Evolutionary conservation across 2,888 invertebrate species (phyloP), one percentile per base, ranked within the genome.

Genomic region (Eubasilissa splendida): DNA sequence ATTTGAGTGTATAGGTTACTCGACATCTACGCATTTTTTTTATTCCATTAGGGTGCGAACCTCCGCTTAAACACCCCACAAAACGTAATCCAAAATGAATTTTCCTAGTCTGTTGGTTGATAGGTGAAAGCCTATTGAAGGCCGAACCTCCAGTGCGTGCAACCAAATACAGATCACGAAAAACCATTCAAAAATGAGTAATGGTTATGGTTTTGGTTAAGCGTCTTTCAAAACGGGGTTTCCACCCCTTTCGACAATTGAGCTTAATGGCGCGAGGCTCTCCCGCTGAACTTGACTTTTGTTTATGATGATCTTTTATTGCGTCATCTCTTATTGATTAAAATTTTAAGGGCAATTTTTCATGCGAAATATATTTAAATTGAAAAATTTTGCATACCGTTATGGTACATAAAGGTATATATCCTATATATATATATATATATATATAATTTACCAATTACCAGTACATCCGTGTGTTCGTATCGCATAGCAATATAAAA

Each of bases 211-310:
- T 66, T 60, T 54, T 81, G 81, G 77, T 76, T 79, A 82, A 82
- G 76, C 79, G 81, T 81, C 74, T 76, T 76, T 79, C 58, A 71
- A 58, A 53, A 10, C 10, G 73, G 71, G 77, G 65, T 71, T 42
- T 76, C 68, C 58, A 33, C 75, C 66, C 75, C 66, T 74, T 66
- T 80, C 68, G 53, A 80, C 71, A 73, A 77, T 60, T 76, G 79
- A 68, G 77, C 76, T 80, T 83, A 83, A 83, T 83, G 83, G 81
- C 52, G 76, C 74, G 58, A 77, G 71, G 76, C 50, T 63, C 80
- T 70, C 80, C 71, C 71, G 83, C 74, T 82, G 82, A 83, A 82
- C 83, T 83, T 82, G 82, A 83, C 83, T 80, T 83, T 83, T 81
- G 80, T 83, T 83, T 83, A 83, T 82, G 83, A 80, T 83, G 74